phyloP scores from a whole-genome alignment of 2,888 invertebrate genomes.

The Dusona sp. region DNA sequence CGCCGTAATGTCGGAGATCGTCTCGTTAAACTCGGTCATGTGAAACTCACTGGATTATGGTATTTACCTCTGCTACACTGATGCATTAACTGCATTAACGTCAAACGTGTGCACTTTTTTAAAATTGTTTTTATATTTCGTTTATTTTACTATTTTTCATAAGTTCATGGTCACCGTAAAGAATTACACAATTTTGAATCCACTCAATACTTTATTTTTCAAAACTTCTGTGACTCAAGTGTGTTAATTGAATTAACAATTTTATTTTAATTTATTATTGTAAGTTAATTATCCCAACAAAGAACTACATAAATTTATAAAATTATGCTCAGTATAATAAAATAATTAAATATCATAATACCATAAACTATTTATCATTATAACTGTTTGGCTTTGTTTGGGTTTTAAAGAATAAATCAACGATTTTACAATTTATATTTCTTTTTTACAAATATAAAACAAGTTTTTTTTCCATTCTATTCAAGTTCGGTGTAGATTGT shows the following conservation, averaged over 20 bases:
- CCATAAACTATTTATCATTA: neutral
- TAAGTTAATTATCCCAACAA: neutral
- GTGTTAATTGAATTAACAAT: neutral
- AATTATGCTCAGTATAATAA: neutral
- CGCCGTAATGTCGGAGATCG: conserved; percentile 42
- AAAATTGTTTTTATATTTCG: conserved; percentile 12
- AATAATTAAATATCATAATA: neutral
- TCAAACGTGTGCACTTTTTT: conserved; percentile 30
- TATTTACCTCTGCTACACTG: conserved; percentile 27
- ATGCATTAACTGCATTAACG: conserved; percentile 38
- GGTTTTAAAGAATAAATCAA: neutral
- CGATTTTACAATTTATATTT: neutral
- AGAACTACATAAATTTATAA: neutral
- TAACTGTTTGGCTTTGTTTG: neutral
- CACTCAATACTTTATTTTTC: neutral
- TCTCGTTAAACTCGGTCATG: conserved; percentile 78
- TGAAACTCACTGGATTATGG: conserved; percentile 74
- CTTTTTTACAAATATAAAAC: neutral
- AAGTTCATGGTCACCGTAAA: neutral
- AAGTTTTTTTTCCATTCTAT: neutral
- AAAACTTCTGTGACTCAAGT: neutral
- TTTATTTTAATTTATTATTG: neutral
- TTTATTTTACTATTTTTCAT: conserved; percentile 15
- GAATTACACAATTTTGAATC: conserved; percentile 4
- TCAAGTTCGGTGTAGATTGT: neutral